Base-by-base conservation (phyloP, 2,113 vertebrate species). In the Zeus faber region DNA sequence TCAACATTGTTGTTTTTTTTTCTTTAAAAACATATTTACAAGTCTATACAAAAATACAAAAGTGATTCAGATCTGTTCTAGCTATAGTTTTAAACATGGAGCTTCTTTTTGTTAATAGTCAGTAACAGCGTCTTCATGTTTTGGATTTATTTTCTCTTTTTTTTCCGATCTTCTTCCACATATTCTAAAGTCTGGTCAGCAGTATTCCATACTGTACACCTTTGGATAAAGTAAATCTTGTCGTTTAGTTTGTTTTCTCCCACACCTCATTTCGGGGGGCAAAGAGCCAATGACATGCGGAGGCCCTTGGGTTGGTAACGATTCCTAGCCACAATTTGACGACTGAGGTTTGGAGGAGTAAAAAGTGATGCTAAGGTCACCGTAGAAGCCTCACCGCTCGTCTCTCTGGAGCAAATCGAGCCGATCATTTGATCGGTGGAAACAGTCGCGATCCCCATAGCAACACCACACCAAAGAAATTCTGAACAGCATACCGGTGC, bases 41-140 rank as follows among this genome's bases (percentile, higher is more conserved):
- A 79, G 92, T 99, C 95, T 98, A 77, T 99, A 98, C 95, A 98
- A 99, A 99, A 98, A 98, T 98, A 99, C 95, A 99, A 99, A 99
- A 94, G 68, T 78, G 80, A 83, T 91, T 91, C 91, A 95, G n/a
- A 37, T 37, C 33, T 37, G 92, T 91, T 92, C 92, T 93, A 90
- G 91, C 92, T 92, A 91, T 91, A 91, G 83, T 90, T 91, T 84
- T 91, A 91, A 92, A 89, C 88, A 91, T 91, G 91, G 92, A 92
- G 91, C 89, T 10, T 41, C 1, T 41, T 41, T 88, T 91, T 91
- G 89, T 92, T 91, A 87, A 88, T 90, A 70, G 75, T 91, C 90
- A 91, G 86, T 92, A 92, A 91, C 87, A 92, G 86, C 89, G 88
- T 88, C 85, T 87, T 88, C 84, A 83, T 26, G 25, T 25, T 73